Conservation (phyloP, 37 sponge, comb jelly and placozoan species). For the Mnemiopsis leidyi region DNA sequence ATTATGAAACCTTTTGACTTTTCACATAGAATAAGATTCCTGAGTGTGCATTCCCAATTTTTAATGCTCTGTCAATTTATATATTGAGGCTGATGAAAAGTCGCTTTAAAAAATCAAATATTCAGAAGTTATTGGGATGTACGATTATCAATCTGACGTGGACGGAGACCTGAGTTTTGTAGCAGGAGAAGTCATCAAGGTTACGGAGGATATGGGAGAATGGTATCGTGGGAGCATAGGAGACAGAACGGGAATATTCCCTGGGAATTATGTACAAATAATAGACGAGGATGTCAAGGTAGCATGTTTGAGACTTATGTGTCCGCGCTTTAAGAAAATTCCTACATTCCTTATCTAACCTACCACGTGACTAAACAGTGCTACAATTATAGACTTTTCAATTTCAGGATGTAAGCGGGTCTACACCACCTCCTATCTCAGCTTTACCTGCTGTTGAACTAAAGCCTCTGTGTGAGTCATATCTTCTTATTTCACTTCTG, state of each 20-base stretch:
- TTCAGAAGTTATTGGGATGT: conserved; percentile 42
- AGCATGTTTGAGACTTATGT: too few species aligned
- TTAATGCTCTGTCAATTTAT: too few species aligned
- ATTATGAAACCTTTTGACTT: too few species aligned
- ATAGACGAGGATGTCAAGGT: not conserved
- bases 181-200: conserved; percentile 3
- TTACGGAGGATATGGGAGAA: conserved; percentile 22
- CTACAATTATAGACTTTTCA: not conserved
- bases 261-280: not conserved
- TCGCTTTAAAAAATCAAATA: not conserved
- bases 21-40: too few species aligned
- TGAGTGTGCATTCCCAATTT: too few species aligned
- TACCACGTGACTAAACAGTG: too few species aligned
- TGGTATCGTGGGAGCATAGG: conserved; percentile 29
- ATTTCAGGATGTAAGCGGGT: not conserved
- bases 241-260: conserved; percentile 29
- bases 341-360: not conserved
- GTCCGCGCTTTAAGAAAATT: not conserved
- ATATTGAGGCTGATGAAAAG: too few species aligned
- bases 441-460: not conserved
- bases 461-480: conserved; percentile 22
- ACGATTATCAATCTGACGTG: conserved; percentile 44
- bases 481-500: too few species aligned
- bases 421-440: conserved; percentile 22
- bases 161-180: conserved; percentile 38